Conservation (phyloP, 2,113 vertebrate species). For the Pavo muticus region DNA sequence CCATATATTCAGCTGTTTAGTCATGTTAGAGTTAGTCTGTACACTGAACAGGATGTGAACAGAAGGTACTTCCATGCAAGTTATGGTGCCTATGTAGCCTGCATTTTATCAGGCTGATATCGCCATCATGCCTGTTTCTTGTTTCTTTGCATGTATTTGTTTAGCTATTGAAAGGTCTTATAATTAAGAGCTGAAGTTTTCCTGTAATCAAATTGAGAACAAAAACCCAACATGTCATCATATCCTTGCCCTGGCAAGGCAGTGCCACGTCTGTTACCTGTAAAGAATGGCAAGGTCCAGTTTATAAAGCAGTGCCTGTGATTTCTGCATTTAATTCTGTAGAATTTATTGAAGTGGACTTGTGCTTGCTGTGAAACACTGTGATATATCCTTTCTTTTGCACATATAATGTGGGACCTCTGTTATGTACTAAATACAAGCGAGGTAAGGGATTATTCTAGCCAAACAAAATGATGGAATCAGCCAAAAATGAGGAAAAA, state of each 20-base stretch:
- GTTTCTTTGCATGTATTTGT: conserved; percentile 37
- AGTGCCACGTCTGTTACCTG: conserved; percentile 21
- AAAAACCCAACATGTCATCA: conserved; percentile 3
- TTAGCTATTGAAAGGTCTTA: conserved; percentile 36
- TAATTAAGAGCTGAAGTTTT: conserved; percentile 39
- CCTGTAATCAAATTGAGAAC: conserved; percentile 26
- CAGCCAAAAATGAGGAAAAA: not conserved
- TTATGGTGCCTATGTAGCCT: conserved; percentile 14
- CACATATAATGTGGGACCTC: not conserved
- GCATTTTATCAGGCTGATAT: conserved; percentile 19
- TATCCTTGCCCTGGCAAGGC: not conserved
- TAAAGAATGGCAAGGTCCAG: conserved; percentile 21
- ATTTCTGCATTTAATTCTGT: conserved; percentile 34
- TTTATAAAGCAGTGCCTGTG: conserved; percentile 5
- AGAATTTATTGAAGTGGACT: not conserved
- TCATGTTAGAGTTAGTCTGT: not conserved
- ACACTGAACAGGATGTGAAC: not conserved
- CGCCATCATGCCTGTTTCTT: conserved; percentile 28
- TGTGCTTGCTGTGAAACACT: not conserved
- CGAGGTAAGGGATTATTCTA: not conserved
- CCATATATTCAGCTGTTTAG: not conserved
- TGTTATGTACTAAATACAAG: not conserved
- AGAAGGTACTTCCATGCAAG: not conserved
- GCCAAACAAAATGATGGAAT: conserved; percentile 22
- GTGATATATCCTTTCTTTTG: not conserved